Evolutionary conservation across 37 sponge, comb jelly and placozoan genomes (phyloP).

Genomic region (Theonella swinhoei): DNA sequence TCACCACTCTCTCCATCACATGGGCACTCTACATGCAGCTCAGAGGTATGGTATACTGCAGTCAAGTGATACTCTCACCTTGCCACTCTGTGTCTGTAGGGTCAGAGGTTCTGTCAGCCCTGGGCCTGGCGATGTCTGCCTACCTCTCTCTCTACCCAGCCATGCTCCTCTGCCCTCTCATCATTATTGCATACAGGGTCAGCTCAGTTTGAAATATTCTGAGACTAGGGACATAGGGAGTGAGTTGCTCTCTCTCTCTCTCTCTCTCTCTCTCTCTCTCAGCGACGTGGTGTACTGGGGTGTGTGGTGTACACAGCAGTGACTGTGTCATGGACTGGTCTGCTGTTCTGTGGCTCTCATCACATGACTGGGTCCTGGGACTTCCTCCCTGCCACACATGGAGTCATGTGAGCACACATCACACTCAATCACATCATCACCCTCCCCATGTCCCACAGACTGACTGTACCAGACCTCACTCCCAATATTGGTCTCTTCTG

Average conservation of each 20-base stretch:
- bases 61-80: neutral
- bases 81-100: slow-evolving; percentile 23
- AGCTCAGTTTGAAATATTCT: no score
- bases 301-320: neutral
- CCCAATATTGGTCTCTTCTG: slow-evolving; percentile 98
- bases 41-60: slow-evolving; percentile 68
- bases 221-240: neutral
- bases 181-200: slow-evolving; percentile 70
- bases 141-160: slow-evolving; percentile 91
- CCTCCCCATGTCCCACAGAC: slow-evolving; percentile 41
- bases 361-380: slow-evolving; percentile 81
- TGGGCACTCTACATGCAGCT: slow-evolving; percentile 55
- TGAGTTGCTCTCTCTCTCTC: no score
- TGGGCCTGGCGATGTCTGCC: slow-evolving; percentile 69
- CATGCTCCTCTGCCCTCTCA: slow-evolving; percentile 82
- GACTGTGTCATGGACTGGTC: slow-evolving; percentile 19
- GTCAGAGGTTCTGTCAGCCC: slow-evolving; percentile 52
- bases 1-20: slow-evolving; percentile 55
- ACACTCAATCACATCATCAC: neutral
- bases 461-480: slow-evolving; percentile 83
- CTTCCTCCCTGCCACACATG: slow-evolving; percentile 69
- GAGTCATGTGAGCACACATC: slow-evolving; percentile 68
- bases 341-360: slow-evolving; percentile 45
- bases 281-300: slow-evolving; percentile 13
- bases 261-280: neutral